Evolutionary conservation across 2,888 invertebrate genomes (phyloP).

Genomic region (Volucella inanis): DNA sequence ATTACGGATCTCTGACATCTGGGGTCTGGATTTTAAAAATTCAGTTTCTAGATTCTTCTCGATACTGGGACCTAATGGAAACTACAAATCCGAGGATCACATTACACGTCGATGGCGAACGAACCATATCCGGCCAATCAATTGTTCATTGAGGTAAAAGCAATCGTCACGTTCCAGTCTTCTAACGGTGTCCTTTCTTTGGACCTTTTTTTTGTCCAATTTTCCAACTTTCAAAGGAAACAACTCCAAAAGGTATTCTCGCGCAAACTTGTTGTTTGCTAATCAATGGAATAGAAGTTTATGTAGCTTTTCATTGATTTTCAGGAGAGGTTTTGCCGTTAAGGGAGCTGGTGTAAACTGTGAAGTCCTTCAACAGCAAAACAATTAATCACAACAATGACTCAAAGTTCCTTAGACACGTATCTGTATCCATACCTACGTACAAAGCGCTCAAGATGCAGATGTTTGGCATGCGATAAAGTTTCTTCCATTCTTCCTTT

Average conservation of each 20-base stretch:
- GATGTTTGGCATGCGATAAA: constrained; percentile 72
- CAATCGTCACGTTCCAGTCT: constrained; percentile 61
- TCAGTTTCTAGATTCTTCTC: no score
- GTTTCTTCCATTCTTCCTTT: constrained; percentile 51
- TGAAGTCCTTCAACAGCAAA: constrained; percentile 53
- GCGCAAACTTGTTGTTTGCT: constrained; percentile 71
- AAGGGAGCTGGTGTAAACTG: constrained; percentile 3
- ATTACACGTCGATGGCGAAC: constrained; percentile 39
- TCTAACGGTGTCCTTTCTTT: constrained; percentile 56
- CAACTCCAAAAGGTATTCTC: constrained; percentile 48
- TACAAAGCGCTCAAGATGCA: constrained; percentile 48
- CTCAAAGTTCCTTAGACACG: constrained; percentile 68
- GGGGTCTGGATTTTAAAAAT: no score
- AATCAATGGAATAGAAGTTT: constrained; percentile 70
- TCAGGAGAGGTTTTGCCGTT: background rate
- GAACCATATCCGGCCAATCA: constrained; percentile 65
- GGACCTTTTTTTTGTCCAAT: constrained; percentile 20
- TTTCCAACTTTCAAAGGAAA: constrained; percentile 1
- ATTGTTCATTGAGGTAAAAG: constrained; percentile 42
- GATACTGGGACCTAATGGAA: background rate
- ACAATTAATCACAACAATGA: constrained; percentile 73
- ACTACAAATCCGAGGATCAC: constrained; percentile 28
- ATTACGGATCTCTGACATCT: constrained; percentile 53
- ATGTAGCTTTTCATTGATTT: constrained; percentile 29
- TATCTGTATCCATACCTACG: constrained; percentile 6